Evolutionary conservation across 1,140 invertebrate species (phyloP).

Genomic region (Chrysomallon squamiferum): DNA sequence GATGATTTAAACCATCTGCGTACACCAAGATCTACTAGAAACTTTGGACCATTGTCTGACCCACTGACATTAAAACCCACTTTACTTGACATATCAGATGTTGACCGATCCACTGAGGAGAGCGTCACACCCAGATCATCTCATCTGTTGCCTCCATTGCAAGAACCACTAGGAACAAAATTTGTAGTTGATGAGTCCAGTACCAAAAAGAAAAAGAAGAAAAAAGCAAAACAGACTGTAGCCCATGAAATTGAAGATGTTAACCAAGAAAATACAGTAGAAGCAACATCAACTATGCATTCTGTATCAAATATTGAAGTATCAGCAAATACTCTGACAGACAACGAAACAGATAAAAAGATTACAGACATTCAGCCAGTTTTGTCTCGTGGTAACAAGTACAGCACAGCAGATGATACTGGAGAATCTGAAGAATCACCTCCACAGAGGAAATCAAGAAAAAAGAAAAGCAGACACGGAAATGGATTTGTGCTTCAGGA

Average conservation of each 20-base stretch:
- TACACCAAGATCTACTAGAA: neutral
- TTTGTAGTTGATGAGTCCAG: slow-evolving; percentile 24
- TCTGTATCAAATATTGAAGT: slow-evolving; percentile 30
- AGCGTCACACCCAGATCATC: slow-evolving; percentile 2
- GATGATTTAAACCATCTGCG: slow-evolving; percentile 9
- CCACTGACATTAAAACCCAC: slow-evolving; percentile 4
- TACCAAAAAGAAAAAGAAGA: slow-evolving; percentile 26
- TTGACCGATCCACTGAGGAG: slow-evolving; percentile 12
- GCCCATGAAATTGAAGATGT: slow-evolving; percentile 14
- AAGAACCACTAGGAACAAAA: slow-evolving; percentile 33
- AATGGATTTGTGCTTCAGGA: too few relatives aligned
- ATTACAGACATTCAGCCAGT: too few relatives aligned
- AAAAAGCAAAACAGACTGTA: slow-evolving; percentile 18
- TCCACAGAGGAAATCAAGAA: too few relatives aligned
- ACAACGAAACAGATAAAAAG: slow-evolving; percentile 1
- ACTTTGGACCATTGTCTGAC: slow-evolving; percentile 3
- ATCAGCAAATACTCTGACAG: slow-evolving; percentile 1
- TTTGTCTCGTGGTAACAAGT: too few relatives aligned
- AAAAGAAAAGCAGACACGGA: too few relatives aligned
- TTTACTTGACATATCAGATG: slow-evolving; percentile 6
- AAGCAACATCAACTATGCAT: slow-evolving; percentile 10
- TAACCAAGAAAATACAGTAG: neutral
- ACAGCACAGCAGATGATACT: too few relatives aligned
- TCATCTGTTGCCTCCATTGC: slow-evolving; percentile 24
- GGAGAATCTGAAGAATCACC: too few relatives aligned